These are phyloP conservation scores for Bovichtus diacanthus DNA, from an alignment of 2,797 vertebrate species.

Conservation along the genomic window DNA sequence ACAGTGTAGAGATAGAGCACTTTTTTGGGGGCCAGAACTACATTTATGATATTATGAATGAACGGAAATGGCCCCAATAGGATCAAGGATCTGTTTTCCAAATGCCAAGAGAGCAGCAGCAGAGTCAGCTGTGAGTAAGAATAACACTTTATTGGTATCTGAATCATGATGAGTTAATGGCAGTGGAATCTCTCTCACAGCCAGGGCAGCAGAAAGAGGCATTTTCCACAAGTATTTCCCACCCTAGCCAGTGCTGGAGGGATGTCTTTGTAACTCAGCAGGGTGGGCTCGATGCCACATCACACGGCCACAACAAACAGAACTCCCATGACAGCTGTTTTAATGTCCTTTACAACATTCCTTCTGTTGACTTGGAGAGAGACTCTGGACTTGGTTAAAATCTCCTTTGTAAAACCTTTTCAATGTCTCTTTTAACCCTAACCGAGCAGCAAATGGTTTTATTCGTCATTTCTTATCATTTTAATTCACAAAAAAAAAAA, in stretches of 20 bases:
- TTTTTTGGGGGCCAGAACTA: neutral
- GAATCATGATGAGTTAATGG: neutral
- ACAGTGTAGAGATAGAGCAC: no score
- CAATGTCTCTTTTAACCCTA: neutral
- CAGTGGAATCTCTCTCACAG: neutral
- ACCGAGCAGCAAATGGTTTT: neutral
- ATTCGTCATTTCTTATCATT: neutral
- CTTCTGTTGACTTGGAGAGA: conserved; percentile 14
- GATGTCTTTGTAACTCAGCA: conserved; percentile 1
- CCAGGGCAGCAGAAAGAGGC: conserved; percentile 1
- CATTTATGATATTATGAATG: neutral
- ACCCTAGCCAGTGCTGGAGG: neutral
- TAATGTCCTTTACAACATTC: neutral
- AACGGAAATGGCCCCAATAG: neutral
- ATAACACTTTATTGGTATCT: no score
- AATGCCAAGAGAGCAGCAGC: neutral
- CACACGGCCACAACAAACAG: conserved; percentile 17
- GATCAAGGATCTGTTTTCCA: neutral
- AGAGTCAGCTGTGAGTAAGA: no score
- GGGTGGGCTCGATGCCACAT: neutral
- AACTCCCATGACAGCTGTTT: conserved; percentile 12
- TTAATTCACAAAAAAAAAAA: conserved; percentile 2
- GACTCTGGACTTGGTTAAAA: neutral
- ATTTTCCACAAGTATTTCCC: conserved; percentile 20
- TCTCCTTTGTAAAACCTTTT: neutral